A percentile compares a stretch with the other conserved stretches of the same genome.
Conservation (phyloP, 2,113 vertebrate species). For the Hippocampus comes region DNA sequence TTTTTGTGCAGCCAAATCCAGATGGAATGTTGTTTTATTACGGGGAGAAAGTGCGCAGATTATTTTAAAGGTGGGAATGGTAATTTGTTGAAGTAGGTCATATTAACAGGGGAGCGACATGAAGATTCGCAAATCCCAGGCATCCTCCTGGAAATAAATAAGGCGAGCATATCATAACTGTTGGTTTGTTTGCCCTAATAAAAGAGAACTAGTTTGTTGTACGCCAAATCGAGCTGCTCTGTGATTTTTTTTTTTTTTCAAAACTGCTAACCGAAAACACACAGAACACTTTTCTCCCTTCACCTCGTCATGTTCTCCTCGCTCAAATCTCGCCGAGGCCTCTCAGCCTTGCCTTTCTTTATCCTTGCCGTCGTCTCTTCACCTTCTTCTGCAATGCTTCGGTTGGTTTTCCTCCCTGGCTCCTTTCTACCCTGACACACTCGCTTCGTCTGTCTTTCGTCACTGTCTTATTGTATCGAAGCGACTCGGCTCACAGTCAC, state of each 20-base stretch:
- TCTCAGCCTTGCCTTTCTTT: slow-evolving; percentile 1
- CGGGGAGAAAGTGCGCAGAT: slow-evolving; percentile 34
- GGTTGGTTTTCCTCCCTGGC: slow-evolving; percentile 40
- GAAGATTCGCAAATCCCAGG: slow-evolving; percentile 1
- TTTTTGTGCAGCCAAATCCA: slow-evolving; percentile 33
- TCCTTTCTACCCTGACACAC: slow-evolving; percentile 27
- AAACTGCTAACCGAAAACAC: not conserved
- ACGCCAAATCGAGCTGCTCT: not conserved
- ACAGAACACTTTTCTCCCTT: slow-evolving; percentile 28
- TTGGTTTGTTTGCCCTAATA: not conserved
- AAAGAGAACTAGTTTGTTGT: not conserved
- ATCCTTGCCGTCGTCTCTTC: slow-evolving; percentile 21
- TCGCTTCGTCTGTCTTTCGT: slow-evolving; percentile 1
- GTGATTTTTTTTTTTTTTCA: not conserved
- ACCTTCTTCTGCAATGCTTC: slow-evolving; percentile 45
- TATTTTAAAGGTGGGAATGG: slow-evolving; percentile 39
- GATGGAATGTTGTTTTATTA: slow-evolving; percentile 45
- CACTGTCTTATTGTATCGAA: slow-evolving; percentile 53
- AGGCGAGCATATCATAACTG: not conserved
- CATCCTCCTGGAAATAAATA: slow-evolving; percentile 7
- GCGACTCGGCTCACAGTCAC: slow-evolving; percentile 52
- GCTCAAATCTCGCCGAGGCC: slow-evolving; percentile 26
- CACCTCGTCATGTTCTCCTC: slow-evolving; percentile 7
- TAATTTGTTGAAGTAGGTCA: not conserved
- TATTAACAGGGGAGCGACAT: not conserved